These are phyloP conservation scores for Mesaphorura yosii DNA, from an alignment of 1,140 invertebrate species.

Conservation along the genomic window DNA sequence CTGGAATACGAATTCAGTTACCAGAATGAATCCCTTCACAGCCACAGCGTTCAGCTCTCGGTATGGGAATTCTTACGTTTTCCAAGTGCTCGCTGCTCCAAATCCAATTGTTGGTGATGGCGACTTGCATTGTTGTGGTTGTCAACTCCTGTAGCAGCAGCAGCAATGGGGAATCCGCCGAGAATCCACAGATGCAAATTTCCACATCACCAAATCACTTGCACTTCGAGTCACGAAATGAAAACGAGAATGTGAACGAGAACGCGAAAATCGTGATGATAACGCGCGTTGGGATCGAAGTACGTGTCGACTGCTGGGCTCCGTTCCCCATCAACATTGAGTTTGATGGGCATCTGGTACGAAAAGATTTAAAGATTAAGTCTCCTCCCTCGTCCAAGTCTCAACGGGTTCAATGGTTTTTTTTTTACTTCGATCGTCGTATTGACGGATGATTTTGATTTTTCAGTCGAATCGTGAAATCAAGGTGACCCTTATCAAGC, in stretches of 20 bases:
- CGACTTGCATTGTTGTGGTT: no score
- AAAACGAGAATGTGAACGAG: background rate
- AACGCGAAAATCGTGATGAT: slow-evolving; percentile 4
- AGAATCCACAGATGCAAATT: background rate
- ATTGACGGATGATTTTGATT: background rate
- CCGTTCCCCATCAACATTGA: slow-evolving; percentile 21
- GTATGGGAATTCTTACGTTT: no score
- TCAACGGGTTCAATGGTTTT: no score
- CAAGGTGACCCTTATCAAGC: slow-evolving; percentile 2
- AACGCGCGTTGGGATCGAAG: slow-evolving; percentile 2
- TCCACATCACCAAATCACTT: no score
- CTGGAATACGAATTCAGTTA: no score
- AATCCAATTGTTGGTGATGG: no score
- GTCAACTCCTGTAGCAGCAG: no score
- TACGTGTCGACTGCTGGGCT: slow-evolving; percentile 22
- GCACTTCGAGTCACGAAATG: background rate
- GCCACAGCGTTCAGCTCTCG: no score
- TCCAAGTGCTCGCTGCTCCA: no score
- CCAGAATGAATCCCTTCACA: no score
- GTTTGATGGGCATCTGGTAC: slow-evolving; percentile 23
- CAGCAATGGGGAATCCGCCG: no score
- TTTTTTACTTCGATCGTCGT: background rate
- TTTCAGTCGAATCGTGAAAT: slow-evolving; percentile 13
- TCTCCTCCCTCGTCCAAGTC: no score
- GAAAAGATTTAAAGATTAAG: background rate